Evolutionary conservation across 2,888 invertebrate genomes (phyloP).

Genomic region (Abscondita cerata): DNA sequence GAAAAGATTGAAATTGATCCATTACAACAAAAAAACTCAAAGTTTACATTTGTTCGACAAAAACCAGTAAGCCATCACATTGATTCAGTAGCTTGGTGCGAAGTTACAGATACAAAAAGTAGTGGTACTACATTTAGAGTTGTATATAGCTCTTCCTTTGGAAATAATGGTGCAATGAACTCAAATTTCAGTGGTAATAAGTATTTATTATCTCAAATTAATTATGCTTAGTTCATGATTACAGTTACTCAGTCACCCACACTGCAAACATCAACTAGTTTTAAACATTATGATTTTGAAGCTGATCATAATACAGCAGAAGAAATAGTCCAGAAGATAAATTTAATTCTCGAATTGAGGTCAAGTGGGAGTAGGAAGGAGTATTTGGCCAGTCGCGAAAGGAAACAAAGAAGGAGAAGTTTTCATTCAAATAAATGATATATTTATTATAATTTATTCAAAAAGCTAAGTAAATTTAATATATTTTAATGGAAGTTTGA

Average conservation of each 20-base stretch:
- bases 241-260: conserved; percentile 43
- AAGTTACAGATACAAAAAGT: conserved; percentile 78
- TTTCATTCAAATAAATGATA: conserved; percentile 49
- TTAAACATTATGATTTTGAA: conserved; percentile 90
- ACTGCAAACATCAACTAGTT: conserved; percentile 64
- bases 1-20: conserved; percentile 93
- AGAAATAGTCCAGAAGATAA: conserved; percentile 87
- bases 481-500: neutral
- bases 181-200: too few species aligned
- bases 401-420: conserved; percentile 70
- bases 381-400: conserved; percentile 78
- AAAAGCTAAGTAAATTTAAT: too few species aligned
- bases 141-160: conserved; percentile 65
- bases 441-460: neutral
- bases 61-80: conserved; percentile 86
- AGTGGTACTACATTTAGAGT: conserved; percentile 77
- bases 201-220: too few species aligned
- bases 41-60: conserved; percentile 65
- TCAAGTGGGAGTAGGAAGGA: conserved; percentile 82
- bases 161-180: conserved; percentile 19
- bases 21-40: conserved; percentile 70
- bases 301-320: conserved; percentile 76
- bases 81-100: conserved; percentile 87
- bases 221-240: conserved; percentile 8
- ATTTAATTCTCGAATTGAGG: conserved; percentile 83